Conservation (phyloP, 2,797 vertebrate genomes). For the Anguilla marmorata region DNA sequence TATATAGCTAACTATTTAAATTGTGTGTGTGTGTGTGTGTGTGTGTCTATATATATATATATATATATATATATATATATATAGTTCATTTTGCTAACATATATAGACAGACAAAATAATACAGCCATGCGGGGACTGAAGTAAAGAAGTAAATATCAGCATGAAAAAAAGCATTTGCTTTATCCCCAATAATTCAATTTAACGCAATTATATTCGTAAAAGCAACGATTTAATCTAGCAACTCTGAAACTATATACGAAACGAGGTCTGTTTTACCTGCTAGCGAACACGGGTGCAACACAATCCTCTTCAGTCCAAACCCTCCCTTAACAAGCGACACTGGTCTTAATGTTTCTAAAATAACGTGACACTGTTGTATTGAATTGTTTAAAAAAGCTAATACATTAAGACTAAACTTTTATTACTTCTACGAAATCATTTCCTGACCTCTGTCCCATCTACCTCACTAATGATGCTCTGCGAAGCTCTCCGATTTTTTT, state of each 20-base stretch:
- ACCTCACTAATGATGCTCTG: conserved; percentile 48
- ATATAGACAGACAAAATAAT: neutral
- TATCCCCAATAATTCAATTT: neutral
- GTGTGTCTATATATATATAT: neutral
- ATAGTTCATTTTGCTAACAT: neutral
- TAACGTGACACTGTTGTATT: conserved; percentile 12
- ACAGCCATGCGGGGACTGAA: neutral
- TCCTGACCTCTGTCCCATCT: conserved; percentile 28
- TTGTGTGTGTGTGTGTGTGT: too few species aligned
- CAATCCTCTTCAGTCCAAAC: conserved; percentile 11
- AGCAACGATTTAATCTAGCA: conserved; percentile 26
- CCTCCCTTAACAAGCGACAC: conserved; percentile 22
- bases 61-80: neutral
- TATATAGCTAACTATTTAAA: neutral
- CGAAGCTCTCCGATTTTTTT: conserved; percentile 51
- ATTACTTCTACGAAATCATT: conserved; percentile 36
- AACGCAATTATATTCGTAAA: neutral
- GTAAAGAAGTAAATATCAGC: neutral
- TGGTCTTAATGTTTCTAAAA: neutral
- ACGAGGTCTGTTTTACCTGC: conserved; percentile 34
- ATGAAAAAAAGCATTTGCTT: neutral
- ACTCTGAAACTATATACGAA: conserved; percentile 9
- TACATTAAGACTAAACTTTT: conserved; percentile 27
- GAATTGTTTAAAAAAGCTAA: neutral
- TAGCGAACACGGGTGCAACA: conserved; percentile 5